Evolutionary conservation across 2,888 invertebrate genomes (phyloP).

Genomic region (Eulithis prunata): DNA sequence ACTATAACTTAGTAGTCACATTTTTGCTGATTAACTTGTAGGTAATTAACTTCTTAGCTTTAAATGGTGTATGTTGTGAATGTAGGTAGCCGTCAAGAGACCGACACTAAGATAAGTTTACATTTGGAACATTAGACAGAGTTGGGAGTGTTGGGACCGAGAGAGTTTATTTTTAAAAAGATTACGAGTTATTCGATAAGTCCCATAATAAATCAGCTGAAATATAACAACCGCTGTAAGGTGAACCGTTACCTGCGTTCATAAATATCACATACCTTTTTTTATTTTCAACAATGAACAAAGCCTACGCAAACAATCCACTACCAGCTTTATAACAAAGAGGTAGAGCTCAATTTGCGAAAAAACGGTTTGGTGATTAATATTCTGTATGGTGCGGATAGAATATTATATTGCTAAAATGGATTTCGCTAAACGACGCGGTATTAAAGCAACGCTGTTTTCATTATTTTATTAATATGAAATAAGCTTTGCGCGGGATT

Average conservation of each 20-base stretch:
- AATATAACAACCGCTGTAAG: conserved; percentile 27
- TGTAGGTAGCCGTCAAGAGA: too few species aligned
- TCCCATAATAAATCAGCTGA: not conserved
- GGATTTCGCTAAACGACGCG: conserved; percentile 22
- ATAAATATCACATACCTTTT: conserved; percentile 36
- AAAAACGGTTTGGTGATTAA: conserved; percentile 31
- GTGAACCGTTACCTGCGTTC: conserved; percentile 20
- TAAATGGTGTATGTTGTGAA: too few species aligned
- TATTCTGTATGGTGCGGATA: conserved; percentile 33
- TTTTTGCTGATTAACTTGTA: too few species aligned
- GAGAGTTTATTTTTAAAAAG: too few species aligned
- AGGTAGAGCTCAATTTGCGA: conserved; percentile 29
- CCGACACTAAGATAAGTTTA: too few species aligned
- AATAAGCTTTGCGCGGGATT: too few species aligned
- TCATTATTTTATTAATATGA: too few species aligned
- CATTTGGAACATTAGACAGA: too few species aligned
- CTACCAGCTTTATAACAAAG: conserved; percentile 15
- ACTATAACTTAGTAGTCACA: too few species aligned
- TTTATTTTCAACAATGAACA: conserved; percentile 19
- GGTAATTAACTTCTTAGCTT: too few species aligned
- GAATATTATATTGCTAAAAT: conserved; percentile 37
- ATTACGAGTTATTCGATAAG: not conserved
- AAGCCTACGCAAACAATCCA: conserved; percentile 5
- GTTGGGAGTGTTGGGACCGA: too few species aligned
- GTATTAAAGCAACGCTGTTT: conserved; percentile 8